phyloP scores from a whole-genome alignment of 2,797 vertebrate species.

The Diplodus puntazzo region DNA sequence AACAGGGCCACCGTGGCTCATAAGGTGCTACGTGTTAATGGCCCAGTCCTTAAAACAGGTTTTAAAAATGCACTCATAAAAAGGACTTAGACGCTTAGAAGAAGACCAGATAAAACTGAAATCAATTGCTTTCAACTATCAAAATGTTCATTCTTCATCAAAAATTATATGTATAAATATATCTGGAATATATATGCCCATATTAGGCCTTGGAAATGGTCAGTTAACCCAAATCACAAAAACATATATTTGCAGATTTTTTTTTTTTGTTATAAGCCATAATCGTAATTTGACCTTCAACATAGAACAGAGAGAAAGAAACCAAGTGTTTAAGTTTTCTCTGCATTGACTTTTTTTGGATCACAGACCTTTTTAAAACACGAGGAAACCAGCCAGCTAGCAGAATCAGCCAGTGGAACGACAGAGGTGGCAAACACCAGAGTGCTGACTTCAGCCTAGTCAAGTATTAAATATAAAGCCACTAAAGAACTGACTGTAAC shows the following conservation, averaged over 20 bases:
- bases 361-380: conserved; percentile 47
- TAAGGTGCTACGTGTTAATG: not conserved
- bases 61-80: not conserved
- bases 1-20: not conserved
- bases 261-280: not conserved
- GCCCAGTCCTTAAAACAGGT: not conserved
- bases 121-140: too few species aligned
- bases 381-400: conserved; percentile 27
- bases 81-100: not conserved
- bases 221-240: not conserved
- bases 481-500: conserved; percentile 59
- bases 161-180: not conserved
- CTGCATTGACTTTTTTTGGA: conserved; percentile 29
- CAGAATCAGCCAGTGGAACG: conserved; percentile 49
- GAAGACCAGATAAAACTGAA: too few species aligned
- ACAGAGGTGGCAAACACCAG: conserved; percentile 47
- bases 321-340: conserved; percentile 5
- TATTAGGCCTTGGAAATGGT: not conserved
- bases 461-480: conserved; percentile 76
- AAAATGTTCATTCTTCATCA: not conserved
- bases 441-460: conserved; percentile 71
- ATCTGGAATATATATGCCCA: not conserved
- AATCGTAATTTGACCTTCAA: not conserved
- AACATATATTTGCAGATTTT: not conserved
- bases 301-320: not conserved